Conservation (phyloP, 2,888 invertebrate species). For the Teleogryllus oceanicus region DNA sequence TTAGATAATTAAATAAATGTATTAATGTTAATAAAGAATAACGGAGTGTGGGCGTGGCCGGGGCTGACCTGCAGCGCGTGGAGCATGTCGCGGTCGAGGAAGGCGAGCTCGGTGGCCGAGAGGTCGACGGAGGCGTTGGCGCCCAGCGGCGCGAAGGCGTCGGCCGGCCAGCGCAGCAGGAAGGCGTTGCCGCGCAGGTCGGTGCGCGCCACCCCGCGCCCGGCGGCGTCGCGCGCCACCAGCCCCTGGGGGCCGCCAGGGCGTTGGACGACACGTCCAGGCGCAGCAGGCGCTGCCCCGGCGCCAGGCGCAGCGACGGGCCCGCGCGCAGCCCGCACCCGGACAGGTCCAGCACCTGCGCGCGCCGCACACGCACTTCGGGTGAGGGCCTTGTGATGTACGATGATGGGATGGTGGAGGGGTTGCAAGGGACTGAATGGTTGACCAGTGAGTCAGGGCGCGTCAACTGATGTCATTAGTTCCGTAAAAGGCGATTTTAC, state of each 20-base stretch:
- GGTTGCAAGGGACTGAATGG: background rate
- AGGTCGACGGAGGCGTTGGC: background rate
- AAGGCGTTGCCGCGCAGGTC: background rate
- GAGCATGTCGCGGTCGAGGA: background rate
- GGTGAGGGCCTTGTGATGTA: background rate
- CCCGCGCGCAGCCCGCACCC: background rate
- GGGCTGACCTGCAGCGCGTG: background rate
- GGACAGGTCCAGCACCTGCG: slow-evolving; percentile 1
- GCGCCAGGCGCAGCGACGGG: background rate
- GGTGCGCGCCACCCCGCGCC: background rate
- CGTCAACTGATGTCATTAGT: no score
- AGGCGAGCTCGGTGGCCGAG: background rate
- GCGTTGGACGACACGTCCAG: background rate
- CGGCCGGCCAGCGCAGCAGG: background rate
- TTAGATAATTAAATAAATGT: no score
- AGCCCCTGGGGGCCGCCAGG: background rate
- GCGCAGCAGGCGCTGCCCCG: background rate
- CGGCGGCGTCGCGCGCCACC: background rate
- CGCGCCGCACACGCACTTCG: background rate
- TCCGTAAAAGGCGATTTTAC: no score
- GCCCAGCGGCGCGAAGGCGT: background rate
- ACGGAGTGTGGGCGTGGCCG: no score
- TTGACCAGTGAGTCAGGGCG: no score
- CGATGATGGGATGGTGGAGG: background rate
- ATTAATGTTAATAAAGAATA: no score